Base-by-base conservation (phyloP, 2,888 invertebrate species). In the Thymelicus sylvestris region DNA sequence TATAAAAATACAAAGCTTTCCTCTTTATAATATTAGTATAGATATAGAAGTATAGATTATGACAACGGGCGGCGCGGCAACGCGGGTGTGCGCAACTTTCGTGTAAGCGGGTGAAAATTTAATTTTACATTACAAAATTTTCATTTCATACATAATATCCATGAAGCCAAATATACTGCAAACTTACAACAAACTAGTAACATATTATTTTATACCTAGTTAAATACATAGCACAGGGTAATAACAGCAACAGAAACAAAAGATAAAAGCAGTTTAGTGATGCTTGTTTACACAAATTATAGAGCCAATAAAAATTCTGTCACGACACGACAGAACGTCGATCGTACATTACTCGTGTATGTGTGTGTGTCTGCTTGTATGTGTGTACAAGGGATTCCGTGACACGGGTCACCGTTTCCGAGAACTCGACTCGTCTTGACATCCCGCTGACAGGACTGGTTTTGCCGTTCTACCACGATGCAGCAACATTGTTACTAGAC, bases 371-470 rank as follows among this genome's bases (percentile, higher is more conserved):
- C n/a, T 69, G 74, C 79, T 78, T 73, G 70, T 77, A 76, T 86
- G 87, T 90, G 89, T 89, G 90, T 79, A 78, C 83, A 83, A 92
- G 93, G 93, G 93, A 93, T 93, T 93, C 94, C 93, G 90, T 93
- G 93, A 93, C 93, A 93, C 89, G 87, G 93, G 92, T 93, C 93
- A 93, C 92, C 87, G 87, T 93, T 93, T 93, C 93, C 88, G 83
- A 92, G 93, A 93, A 93, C 88, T 86, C 88, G 87, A 87, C 88
- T 91, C 87, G 92, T 91, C 92, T 92, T 93, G 93, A 93, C 88
- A 90, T 91, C 87, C 89, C 90, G 91, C 88, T 93, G 93, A 93
- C 93, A 92, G 91, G 91, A 93, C 93, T 88, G 93, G 93, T 93
- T 93, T 91, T 90, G 91, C 87, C 86, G 87, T 89, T 88, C 87